Evolutionary conservation across 2,113 vertebrate species (phyloP).

Genomic region (Phylloscopus whistleri): DNA sequence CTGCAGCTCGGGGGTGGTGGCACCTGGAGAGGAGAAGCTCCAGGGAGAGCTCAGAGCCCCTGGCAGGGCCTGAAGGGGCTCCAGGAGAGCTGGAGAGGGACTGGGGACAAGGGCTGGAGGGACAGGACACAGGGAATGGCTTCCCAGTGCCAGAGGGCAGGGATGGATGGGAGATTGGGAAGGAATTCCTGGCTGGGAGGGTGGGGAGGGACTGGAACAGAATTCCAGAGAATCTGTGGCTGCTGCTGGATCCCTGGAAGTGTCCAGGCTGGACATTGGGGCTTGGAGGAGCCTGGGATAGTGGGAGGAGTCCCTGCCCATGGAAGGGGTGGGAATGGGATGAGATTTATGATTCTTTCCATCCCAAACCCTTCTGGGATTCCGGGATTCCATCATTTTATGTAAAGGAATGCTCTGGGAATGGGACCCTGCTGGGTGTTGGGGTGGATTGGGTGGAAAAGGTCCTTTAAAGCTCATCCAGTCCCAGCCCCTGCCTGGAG

Average conservation of each 20-base stretch:
- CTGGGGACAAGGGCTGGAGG: too few relatives aligned
- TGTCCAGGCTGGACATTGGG: accelerated
- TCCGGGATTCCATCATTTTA: neutral
- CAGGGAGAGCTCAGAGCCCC: too few relatives aligned
- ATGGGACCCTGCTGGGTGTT: neutral
- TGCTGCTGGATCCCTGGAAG: neutral
- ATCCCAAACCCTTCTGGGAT: neutral
- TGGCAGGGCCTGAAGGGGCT: too few relatives aligned
- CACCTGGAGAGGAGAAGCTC: neutral
- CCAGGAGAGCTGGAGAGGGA: too few relatives aligned
- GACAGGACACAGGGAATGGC: too few relatives aligned
- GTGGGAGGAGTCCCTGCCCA: neutral
- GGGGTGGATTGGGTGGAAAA: neutral
- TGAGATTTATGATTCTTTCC: neutral
- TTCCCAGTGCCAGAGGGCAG: too few relatives aligned
- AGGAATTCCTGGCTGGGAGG: too few relatives aligned
- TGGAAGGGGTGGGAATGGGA: neutral
- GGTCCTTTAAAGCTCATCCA: neutral
- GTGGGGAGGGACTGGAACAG: neutral
- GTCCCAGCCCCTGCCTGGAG: neutral
- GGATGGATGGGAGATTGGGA: too few relatives aligned
- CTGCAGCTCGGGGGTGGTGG: neutral
- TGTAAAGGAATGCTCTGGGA: neutral
- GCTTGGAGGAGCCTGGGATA: neutral
- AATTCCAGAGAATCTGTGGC: neutral